Evolutionary conservation across 1,140 invertebrate genomes (phyloP), one percentile per base, ranked within the genome.

Genomic region (Cephus cinctus): DNA sequence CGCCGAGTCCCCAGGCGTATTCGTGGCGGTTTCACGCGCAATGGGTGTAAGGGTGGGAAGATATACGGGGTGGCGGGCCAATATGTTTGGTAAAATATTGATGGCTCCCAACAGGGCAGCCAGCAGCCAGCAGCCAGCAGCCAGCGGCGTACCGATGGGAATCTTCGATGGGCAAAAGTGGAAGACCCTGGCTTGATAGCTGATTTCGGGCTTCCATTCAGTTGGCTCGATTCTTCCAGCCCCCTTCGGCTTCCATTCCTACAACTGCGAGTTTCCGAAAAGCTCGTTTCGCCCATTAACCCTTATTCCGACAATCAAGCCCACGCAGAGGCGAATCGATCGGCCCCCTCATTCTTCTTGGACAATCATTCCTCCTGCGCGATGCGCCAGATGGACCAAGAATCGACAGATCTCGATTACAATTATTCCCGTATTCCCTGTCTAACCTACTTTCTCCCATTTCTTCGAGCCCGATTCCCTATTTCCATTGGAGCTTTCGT

Each of bases 11-110:
- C n/a, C 8, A 35, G 14, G 12, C 12, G n/a, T 27, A 35, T 35
- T 2, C 32, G 12, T 16, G 32, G 27, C 6, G 32, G 32, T 14
- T 9, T 30, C 32, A 6, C n/a, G n/a, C 6, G 27, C n/a, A n/a
- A 12, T 14, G 12, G 18, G 32, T 6, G 14, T 6, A n/a, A n/a
- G 5, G 12, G 32, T 14, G 14, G 6, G n/a, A 52, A 59, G 47
- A 62, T 58, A 59, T 58, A 59, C 56, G 50, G 48, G 43, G 51
- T 50, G 48, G 50, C 57, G 52, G 50, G 43, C 61, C 63, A 61
- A 63, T 69, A 67, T 53, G 64, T 69, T 66, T 47, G 50, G 56
- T 63, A 59, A 65, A 66, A 69, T 69, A 69, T 69, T 62, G 62
- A 69, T 69, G 56, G 57, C 56, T 61, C 65, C 65, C 65, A 52